Evolutionary conservation across 2,113 vertebrate genomes (phyloP), one percentile per base, ranked within the genome.

Genomic region (Cebidichthys violaceus): DNA sequence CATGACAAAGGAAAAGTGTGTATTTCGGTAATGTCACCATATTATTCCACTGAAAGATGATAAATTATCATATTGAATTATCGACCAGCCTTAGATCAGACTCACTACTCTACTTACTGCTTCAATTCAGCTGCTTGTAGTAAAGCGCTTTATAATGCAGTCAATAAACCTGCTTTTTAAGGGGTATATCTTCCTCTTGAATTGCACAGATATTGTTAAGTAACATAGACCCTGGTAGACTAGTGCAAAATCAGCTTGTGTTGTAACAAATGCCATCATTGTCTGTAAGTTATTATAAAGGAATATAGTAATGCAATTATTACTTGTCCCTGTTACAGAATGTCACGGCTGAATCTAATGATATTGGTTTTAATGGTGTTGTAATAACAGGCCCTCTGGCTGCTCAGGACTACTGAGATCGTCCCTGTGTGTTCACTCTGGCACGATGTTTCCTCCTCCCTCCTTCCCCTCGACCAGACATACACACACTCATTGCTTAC

Each of bases 401-500:
- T 77, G 70, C 55, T 83, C 24, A 31, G 27, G 29, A 45, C 54
- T 69, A 10, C 75, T 75, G 27, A 65, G 76, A 71, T 78, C 27
- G 64, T 86, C 82, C 75, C 76, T 64, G 22, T 75, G 71, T 75
- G 78, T 81, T 81, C 60, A 31, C 79, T 72, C 50, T 50, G 83
- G 52, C 75, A 82, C 55, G 10, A 39, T 41, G 70, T 81, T 78
- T 20, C 77, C 74, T 75, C 77, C 60, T 37, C 82, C 76, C 73
- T 69, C 66, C 54, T 6, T 33, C 33, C 29, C 78, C 37, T 74
- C 15, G 8, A n/a, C 70, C 55, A n/a, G 6, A 45, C 75, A 70
- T 41, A 33, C 81, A 29, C 54, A 39, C 29, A 27, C 74, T 81
- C 77, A n/a, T 87, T 82, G 69, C 83, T 91, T 87, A 86, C 75